A percentile compares a stretch with the other conserved stretches of the same genome.
Evolutionary conservation across 2,797 vertebrate genomes (phyloP).

Genomic region (Danio jaintianensis): DNA sequence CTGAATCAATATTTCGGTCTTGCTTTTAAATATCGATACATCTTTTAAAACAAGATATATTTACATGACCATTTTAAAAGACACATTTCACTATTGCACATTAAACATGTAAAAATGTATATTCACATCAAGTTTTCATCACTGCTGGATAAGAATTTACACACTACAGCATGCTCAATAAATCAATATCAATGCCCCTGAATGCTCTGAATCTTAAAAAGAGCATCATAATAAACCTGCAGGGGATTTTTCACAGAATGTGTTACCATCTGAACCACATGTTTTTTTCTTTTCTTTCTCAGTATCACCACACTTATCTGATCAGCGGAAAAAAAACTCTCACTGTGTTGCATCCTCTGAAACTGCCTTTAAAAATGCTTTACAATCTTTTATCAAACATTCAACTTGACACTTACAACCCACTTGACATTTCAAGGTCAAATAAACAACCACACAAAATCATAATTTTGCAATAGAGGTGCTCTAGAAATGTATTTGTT

Average conservation of each 20-base stretch:
- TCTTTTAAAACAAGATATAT: neutral
- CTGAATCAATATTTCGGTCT: neutral
- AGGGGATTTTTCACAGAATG: conserved; percentile 5
- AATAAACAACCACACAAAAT: too few relatives aligned
- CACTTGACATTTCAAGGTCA: too few relatives aligned
- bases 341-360: neutral
- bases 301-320: neutral
- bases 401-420: too few relatives aligned
- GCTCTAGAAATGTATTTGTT: too few relatives aligned
- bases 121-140: too few relatives aligned
- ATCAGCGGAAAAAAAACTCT: neutral
- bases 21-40: neutral
- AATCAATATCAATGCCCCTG: neutral
- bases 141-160: neutral
- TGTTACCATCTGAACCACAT: neutral
- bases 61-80: neutral
- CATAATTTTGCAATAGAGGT: too few relatives aligned
- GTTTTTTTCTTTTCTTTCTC: neutral
- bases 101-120: too few relatives aligned
- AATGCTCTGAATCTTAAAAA: neutral
- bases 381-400: too few relatives aligned
- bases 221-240: neutral
- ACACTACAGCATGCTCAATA: neutral
- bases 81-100: too few relatives aligned
- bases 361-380: neutral